Conservation (phyloP, 2,888 invertebrate species). For the Mechanitis mazaeus region DNA sequence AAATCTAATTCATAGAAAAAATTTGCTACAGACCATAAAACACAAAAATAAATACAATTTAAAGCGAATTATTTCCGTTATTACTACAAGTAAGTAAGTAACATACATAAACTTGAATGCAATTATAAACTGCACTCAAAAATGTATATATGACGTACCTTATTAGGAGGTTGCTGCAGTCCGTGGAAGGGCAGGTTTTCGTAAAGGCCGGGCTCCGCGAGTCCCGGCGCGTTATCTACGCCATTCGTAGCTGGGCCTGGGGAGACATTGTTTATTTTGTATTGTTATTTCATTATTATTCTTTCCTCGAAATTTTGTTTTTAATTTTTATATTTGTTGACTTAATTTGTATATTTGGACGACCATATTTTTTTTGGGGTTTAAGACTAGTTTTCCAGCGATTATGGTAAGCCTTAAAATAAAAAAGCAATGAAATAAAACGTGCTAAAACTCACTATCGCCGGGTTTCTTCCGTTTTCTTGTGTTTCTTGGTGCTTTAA, state of each 20-base stretch:
- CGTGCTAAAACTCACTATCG: slow-evolving; percentile 60
- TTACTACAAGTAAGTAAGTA: too few relatives aligned
- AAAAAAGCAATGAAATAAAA: slow-evolving; percentile 12
- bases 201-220: slow-evolving; percentile 87
- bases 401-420: not conserved
- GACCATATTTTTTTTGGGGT: too few relatives aligned
- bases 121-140: too few relatives aligned
- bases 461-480: slow-evolving; percentile 87
- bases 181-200: slow-evolving; percentile 97
- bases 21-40: too few relatives aligned
- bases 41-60: too few relatives aligned
- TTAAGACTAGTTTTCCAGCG: not conserved
- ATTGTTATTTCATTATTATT: not conserved
- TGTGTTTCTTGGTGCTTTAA: slow-evolving; percentile 52
- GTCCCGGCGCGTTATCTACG: slow-evolving; percentile 79
- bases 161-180: slow-evolving; percentile 94
- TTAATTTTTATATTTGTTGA: too few relatives aligned
- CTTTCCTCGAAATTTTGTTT: not conserved
- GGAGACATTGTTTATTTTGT: slow-evolving; percentile 2
- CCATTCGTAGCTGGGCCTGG: slow-evolving; percentile 75
- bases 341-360: too few relatives aligned
- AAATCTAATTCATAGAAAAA: too few relatives aligned
- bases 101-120: too few relatives aligned
- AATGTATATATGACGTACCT: slow-evolving; percentile 77
- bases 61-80: too few relatives aligned